These are phyloP conservation scores for Anarrhichthys ocellatus DNA, from an alignment of 2,113 vertebrate species.

Conservation along the genomic window DNA sequence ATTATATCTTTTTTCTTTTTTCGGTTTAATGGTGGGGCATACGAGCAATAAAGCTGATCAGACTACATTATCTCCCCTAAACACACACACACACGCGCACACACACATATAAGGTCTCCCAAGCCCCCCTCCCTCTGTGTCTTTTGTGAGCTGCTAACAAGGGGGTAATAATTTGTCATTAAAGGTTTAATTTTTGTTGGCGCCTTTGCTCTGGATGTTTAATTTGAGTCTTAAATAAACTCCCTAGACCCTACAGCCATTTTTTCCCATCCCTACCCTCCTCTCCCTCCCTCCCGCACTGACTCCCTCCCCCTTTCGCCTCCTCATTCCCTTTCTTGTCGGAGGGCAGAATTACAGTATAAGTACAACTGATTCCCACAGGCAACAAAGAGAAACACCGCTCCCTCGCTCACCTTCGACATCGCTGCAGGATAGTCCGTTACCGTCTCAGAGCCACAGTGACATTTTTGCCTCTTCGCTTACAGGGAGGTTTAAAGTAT, in stretches of 20 bases:
- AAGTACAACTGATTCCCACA: conserved; percentile 83
- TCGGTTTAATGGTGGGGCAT: conserved; percentile 7
- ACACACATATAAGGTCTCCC: neutral
- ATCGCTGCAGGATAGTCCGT: conserved; percentile 37
- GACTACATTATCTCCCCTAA: neutral
- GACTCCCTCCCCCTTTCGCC: conserved; percentile 51
- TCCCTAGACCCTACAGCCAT: conserved; percentile 86
- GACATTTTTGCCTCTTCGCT: conserved; percentile 42
- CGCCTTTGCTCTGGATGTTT: conserved; percentile 88
- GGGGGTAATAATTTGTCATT: conserved; percentile 88
- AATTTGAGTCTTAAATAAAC: conserved; percentile 94
- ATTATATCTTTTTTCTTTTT: neutral
- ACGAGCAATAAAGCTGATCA: conserved; percentile 17
- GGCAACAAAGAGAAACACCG: conserved; percentile 86
- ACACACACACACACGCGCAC: neutral
- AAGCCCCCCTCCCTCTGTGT: conserved; percentile 1
- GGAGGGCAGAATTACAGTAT: conserved; percentile 77
- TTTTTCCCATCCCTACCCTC: conserved; percentile 74
- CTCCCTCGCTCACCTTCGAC: conserved; percentile 74
- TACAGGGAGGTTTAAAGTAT: conserved; percentile 18
- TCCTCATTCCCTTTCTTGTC: conserved; percentile 79
- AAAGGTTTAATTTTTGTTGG: conserved; percentile 89
- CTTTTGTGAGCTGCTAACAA: conserved; percentile 87
- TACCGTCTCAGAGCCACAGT: conserved; percentile 33
- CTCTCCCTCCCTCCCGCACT: conserved; percentile 45